Percentiles rank a stretch among this genome's conserved stretches.
Evolutionary conservation across 2,113 vertebrate genomes (phyloP).

Genomic region (Bufo gargarizans): DNA sequence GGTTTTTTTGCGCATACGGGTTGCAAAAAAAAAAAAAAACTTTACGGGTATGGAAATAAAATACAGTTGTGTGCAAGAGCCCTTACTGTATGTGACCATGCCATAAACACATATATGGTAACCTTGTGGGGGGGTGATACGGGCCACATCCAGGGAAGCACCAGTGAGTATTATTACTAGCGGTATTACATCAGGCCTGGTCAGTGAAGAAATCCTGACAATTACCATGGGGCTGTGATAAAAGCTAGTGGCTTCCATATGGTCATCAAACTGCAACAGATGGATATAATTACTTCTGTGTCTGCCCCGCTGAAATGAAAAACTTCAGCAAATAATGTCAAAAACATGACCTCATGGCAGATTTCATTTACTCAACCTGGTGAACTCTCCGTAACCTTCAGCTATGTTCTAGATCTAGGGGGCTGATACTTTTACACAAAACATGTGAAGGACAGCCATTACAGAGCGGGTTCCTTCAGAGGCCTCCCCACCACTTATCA

Average conservation of each 20-base stretch:
- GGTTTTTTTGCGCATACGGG: too few species aligned
- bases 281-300: conserved; percentile 51
- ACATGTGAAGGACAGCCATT: conserved; percentile 32
- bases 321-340: conserved; percentile 54
- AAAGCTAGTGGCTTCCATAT: conserved; percentile 57
- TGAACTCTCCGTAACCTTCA: conserved; percentile 47
- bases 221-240: conserved; percentile 47
- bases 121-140: background rate
- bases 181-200: conserved; percentile 32
- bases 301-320: conserved; percentile 48
- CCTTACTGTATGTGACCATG: background rate
- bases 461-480: background rate
- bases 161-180: background rate
- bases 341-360: conserved; percentile 57
- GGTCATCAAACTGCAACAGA: conserved; percentile 53
- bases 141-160: background rate
- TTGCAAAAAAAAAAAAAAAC: too few species aligned
- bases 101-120: background rate
- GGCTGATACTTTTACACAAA: conserved; percentile 41
- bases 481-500: conserved; percentile 23
- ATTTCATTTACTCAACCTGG: conserved; percentile 56
- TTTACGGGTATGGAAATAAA: too few species aligned
- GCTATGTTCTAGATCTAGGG: conserved; percentile 53
- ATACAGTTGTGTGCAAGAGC: too few species aligned
- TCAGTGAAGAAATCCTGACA: conserved; percentile 49